phyloP scores from a whole-genome alignment of 2,888 invertebrate species.

The Syritta pipiens region DNA sequence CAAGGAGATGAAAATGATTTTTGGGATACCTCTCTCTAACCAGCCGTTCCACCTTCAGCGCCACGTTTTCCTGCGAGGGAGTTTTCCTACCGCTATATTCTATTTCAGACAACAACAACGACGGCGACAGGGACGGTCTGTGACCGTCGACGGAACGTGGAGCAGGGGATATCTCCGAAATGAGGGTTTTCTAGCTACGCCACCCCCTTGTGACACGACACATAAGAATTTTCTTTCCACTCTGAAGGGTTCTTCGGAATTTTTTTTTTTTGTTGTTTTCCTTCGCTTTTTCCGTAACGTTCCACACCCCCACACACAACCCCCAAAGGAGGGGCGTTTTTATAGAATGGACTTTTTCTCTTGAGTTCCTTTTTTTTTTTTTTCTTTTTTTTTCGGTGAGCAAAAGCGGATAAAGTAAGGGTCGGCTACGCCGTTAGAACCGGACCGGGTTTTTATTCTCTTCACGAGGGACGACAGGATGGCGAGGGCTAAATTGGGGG shows the following conservation, averaged over 20 bases:
- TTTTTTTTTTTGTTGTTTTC: slow-evolving; percentile 42
- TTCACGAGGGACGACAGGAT: slow-evolving; percentile 50
- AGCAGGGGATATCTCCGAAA: slow-evolving; percentile 47
- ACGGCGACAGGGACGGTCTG: not conserved
- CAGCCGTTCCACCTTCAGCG: no score
- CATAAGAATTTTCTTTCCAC: slow-evolving; percentile 68
- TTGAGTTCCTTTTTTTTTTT: slow-evolving; percentile 11
- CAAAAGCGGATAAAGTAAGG: slow-evolving; percentile 66
- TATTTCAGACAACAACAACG: slow-evolving; percentile 48
- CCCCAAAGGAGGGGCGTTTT: slow-evolving; percentile 40
- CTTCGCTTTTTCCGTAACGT: slow-evolving; percentile 30
- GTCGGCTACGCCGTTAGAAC: slow-evolving; percentile 64
- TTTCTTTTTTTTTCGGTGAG: slow-evolving; percentile 40
- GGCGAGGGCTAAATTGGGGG: not conserved
- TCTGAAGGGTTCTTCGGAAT: slow-evolving; percentile 65
- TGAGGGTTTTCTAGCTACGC: slow-evolving; percentile 48
- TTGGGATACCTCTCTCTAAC: slow-evolving; percentile 54
- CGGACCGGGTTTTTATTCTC: slow-evolving; percentile 65
- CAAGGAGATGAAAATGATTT: slow-evolving; percentile 62
- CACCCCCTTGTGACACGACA: slow-evolving; percentile 54
- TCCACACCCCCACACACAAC: slow-evolving; percentile 31
- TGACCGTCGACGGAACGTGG: not conserved
- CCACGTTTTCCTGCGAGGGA: slow-evolving; percentile 8
- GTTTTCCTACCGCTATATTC: slow-evolving; percentile 17
- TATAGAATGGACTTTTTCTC: slow-evolving; percentile 60